phyloP scores from a whole-genome alignment of 2,888 invertebrate genomes.

The Drosophila histrio region DNA sequence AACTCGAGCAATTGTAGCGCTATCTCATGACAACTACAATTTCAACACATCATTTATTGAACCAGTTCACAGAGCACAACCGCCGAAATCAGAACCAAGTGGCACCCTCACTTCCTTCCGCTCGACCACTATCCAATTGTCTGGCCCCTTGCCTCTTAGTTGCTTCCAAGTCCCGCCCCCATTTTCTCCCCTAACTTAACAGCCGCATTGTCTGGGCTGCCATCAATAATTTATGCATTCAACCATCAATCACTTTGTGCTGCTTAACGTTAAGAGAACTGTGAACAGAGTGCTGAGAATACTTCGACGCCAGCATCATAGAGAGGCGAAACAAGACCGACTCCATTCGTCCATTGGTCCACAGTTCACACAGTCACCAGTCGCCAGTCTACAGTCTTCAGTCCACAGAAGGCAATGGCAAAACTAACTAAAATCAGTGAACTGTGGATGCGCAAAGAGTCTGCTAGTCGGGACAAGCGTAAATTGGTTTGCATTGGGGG shows the following conservation, averaged over 20 bases:
- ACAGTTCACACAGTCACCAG: constrained; percentile 18
- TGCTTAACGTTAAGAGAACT: constrained; percentile 69
- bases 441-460: constrained; percentile 54
- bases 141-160: not conserved
- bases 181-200: constrained; percentile 2
- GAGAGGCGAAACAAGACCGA: constrained; percentile 49
- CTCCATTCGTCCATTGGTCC: constrained; percentile 34
- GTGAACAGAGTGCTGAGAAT: constrained; percentile 46
- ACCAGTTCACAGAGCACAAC: constrained; percentile 41
- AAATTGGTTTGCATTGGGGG: constrained; percentile 65
- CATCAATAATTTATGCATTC: constrained; percentile 80
- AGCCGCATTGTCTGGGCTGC: constrained; percentile 66
- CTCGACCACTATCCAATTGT: constrained; percentile 23
- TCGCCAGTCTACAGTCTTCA: constrained; percentile 2
- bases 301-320: constrained; percentile 19
- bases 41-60: constrained; percentile 64
- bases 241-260: constrained; percentile 79
- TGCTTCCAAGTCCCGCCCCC: not conserved
- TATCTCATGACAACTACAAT: constrained; percentile 44
- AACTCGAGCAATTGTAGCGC: constrained; percentile 12
- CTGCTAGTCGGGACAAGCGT: constrained; percentile 50
- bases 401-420: constrained; percentile 24
- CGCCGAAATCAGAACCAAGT: constrained; percentile 44
- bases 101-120: constrained; percentile 30
- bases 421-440: constrained; percentile 74